Percentiles rank a stretch among this genome's conserved stretches.
Evolutionary conservation across 2,888 invertebrate species (phyloP).

Genomic region (Melinaea menophilus): DNA sequence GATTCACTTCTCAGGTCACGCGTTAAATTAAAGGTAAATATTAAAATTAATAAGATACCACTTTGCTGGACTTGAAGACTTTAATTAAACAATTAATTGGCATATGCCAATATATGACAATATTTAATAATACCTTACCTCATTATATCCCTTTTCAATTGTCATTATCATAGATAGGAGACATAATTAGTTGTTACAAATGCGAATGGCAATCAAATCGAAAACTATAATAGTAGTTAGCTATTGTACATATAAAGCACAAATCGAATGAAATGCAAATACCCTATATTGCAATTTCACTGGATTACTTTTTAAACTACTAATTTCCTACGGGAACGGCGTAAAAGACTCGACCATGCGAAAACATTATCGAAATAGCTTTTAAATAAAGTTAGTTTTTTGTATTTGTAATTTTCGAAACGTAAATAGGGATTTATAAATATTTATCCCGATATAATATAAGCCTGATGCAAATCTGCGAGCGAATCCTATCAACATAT

Average conservation of each 20-base stretch:
- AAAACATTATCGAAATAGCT: conserved; percentile 19
- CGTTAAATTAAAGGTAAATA: no score
- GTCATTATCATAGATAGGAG: neutral
- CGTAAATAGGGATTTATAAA: neutral
- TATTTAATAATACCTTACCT: no score
- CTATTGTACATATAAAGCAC: neutral
- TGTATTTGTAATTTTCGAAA: conserved; percentile 2
- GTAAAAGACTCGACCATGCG: conserved; percentile 18
- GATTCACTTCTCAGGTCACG: no score
- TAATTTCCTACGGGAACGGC: conserved; percentile 24
- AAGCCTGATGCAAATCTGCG: conserved; percentile 12
- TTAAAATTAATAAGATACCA: no score
- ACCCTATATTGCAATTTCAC: conserved; percentile 20
- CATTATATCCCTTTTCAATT: no score
- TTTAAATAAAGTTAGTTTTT: conserved; percentile 11
- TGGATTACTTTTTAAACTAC: conserved; percentile 23
- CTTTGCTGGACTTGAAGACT: no score
- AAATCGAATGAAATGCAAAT: conserved; percentile 15
- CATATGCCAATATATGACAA: no score
- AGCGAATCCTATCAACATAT: conserved; percentile 7
- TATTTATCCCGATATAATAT: neutral
- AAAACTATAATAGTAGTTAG: neutral
- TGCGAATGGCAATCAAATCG: neutral
- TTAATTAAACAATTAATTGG: no score
- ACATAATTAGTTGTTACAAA: neutral